Conservation (phyloP, 2,888 invertebrate genomes). For the Timema podura region DNA sequence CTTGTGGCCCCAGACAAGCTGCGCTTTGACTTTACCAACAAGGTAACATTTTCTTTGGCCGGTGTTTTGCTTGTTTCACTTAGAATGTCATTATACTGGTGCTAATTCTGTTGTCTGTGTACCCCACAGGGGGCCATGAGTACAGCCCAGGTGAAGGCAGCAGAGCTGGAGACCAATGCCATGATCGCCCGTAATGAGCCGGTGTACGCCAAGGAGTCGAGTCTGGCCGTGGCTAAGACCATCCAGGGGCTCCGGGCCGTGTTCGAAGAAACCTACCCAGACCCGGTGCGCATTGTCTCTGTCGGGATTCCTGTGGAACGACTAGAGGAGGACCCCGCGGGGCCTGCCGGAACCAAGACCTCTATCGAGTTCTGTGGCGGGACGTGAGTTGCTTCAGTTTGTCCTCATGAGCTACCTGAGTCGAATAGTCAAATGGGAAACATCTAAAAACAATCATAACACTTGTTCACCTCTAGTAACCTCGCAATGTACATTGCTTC, state of each 20-base stretch:
- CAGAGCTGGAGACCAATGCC: slow-evolving; percentile 74
- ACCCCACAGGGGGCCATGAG: slow-evolving; percentile 70
- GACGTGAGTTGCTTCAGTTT: slow-evolving; percentile 57
- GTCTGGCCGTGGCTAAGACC: slow-evolving; percentile 80
- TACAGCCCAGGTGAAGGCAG: slow-evolving; percentile 76
- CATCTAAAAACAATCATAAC: too few species aligned
- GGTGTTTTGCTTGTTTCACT: too few species aligned
- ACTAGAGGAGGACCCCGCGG: slow-evolving; percentile 79
- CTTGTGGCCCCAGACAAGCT: slow-evolving; percentile 95
- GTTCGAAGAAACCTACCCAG: slow-evolving; percentile 98
- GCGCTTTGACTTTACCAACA: slow-evolving; percentile 95
- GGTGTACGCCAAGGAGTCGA: slow-evolving; percentile 85
- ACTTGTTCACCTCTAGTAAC: too few species aligned
- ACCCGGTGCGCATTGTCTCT: slow-evolving; percentile 90
- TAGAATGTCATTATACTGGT: background rate
- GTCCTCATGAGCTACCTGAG: too few species aligned
- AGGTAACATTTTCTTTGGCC: slow-evolving; percentile 46
- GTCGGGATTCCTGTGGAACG: slow-evolving; percentile 90
- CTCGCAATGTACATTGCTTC: too few species aligned
- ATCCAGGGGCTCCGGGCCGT: slow-evolving; percentile 93
- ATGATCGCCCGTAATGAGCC: slow-evolving; percentile 70
- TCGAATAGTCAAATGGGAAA: too few species aligned
- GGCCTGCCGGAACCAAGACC: slow-evolving; percentile 72
- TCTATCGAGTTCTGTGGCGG: slow-evolving; percentile 99
- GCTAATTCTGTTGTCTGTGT: background rate